Percentiles rank a stretch among this genome's conserved stretches.
These are phyloP conservation scores for Chionomys nivalis DNA, from an alignment of 2,113 vertebrate species.

Conservation along the genomic window DNA sequence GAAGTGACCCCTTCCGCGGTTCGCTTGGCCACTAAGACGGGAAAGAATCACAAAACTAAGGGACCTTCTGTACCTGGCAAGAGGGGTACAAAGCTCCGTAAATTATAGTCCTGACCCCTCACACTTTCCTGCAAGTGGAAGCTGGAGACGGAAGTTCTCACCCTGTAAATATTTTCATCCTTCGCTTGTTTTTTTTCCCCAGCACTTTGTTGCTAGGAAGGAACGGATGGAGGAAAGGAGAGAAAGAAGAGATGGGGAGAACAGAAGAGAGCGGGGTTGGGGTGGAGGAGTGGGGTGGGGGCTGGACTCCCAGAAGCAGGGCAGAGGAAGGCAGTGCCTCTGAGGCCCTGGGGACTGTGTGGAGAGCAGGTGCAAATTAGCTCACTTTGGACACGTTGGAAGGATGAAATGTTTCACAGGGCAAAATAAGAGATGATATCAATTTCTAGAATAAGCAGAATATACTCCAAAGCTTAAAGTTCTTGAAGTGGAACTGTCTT, in stretches of 20 bases:
- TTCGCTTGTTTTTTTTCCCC: slow-evolving; percentile 64
- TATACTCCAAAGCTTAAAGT: slow-evolving; percentile 35
- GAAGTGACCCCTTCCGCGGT: slow-evolving; percentile 42
- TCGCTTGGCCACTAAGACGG: neutral
- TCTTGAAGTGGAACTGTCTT: slow-evolving; percentile 19
- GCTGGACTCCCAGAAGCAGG: neutral
- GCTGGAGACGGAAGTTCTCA: neutral
- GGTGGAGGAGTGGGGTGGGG: neutral
- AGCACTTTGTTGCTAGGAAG: slow-evolving; percentile 50
- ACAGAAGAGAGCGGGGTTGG: neutral
- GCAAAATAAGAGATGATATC: neutral
- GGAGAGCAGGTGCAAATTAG: neutral
- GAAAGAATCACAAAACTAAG: neutral
- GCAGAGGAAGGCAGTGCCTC: neutral
- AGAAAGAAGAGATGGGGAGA: slow-evolving; percentile 16
- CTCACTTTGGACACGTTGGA: slow-evolving; percentile 45
- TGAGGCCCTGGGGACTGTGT: neutral
- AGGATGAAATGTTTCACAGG: slow-evolving; percentile 32
- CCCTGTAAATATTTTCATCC: slow-evolving; percentile 65
- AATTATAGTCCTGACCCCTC: slow-evolving; percentile 12
- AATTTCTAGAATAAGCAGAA: slow-evolving; percentile 42
- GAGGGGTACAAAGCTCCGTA: neutral
- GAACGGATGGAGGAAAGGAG: slow-evolving; percentile 58
- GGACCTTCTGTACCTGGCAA: neutral
- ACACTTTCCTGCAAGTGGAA: neutral